phyloP scores from a whole-genome alignment of 2,888 invertebrate genomes.

The Lycocerus yunnanus region DNA sequence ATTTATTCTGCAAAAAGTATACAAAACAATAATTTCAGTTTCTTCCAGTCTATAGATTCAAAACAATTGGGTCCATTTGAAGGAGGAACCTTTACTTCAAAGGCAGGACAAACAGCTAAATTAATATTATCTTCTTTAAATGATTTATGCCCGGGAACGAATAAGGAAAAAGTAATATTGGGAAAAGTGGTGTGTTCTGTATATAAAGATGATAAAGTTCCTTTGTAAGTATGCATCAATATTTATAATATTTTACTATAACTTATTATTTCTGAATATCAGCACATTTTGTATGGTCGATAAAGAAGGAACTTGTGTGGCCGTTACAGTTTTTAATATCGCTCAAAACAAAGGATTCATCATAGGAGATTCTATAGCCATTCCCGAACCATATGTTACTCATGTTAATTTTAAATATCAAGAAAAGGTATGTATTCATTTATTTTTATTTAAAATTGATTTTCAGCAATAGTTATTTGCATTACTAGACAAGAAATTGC shows the following conservation, averaged over 20 bases:
- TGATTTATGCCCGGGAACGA: slow-evolving; percentile 65
- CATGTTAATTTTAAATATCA: slow-evolving; percentile 63
- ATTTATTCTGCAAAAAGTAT: slow-evolving; percentile 28
- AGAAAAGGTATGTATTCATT: slow-evolving; percentile 56
- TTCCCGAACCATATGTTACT: slow-evolving; percentile 74
- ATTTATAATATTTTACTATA: background rate
- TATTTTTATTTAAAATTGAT: too few relatives aligned
- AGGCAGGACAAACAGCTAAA: slow-evolving; percentile 58
- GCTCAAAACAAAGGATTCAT: slow-evolving; percentile 81
- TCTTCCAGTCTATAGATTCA: slow-evolving; percentile 63
- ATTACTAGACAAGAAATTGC: too few relatives aligned
- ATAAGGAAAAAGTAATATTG: slow-evolving; percentile 69
- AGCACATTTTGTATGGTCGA: slow-evolving; percentile 85
- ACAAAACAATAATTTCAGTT: slow-evolving; percentile 6
- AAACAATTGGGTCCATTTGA: slow-evolving; percentile 73
- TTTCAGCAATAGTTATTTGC: too few relatives aligned
- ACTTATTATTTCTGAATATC: slow-evolving; percentile 43
- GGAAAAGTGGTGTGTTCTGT: slow-evolving; percentile 84
- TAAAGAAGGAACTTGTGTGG: slow-evolving; percentile 69
- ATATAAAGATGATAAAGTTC: slow-evolving; percentile 74
- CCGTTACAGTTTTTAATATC: slow-evolving; percentile 84
- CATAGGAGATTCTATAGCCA: slow-evolving; percentile 82
- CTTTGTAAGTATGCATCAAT: slow-evolving; percentile 69
- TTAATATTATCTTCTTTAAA: slow-evolving; percentile 59
- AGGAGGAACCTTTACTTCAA: slow-evolving; percentile 62